Evolutionary conservation across 1,140 invertebrate species (phyloP), one percentile per base, ranked within the genome.

Genomic region (Leptinotarsa texana): DNA sequence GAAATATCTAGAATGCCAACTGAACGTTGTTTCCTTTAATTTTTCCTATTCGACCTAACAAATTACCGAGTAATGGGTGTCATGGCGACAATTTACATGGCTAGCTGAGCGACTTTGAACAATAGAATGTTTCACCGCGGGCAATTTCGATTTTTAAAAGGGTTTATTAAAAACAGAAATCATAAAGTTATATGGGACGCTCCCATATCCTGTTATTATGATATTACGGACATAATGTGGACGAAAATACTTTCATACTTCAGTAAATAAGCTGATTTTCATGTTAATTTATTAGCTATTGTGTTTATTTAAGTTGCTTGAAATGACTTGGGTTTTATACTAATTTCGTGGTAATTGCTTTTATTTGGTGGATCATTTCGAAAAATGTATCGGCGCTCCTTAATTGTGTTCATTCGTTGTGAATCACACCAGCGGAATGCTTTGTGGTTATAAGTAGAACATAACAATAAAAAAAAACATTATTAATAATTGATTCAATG

Each of bases 91-190:
- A 72, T 72, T 72, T 72, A 72, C 70, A 72, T 48, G 70, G 70
- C 61, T 72, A 63, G 21, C 48, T 72, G 61, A 33, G 62, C 49
- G 48, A 51, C 62, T 72, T 63, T 27, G 61, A 71, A 72, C 70
- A 65, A 72, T 72, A 72, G 70, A 72, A 72, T 61, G 69, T 71
- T 57, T 57, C 22, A 71, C 51, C 42, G 48, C 49, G 24, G 70
- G 70, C 42, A 72, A 72, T 72, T 72, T 72, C 57, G 70, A 72
- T 72, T 72, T 72, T 72, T 61, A 72, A 72, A 72, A 63, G 61
- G 70, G 70, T 72, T 72, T 72, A 72, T 72, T 72, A 72, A 72
- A 72, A 72, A 72, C 70, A 63, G 70, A 72, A 72, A 72, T 72
- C 70, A 72, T 72, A 72, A 72, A 72, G 57, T 72, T 72, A 47